Base-by-base conservation (phyloP, 2,113 vertebrate species). In the Motacilla alba region DNA sequence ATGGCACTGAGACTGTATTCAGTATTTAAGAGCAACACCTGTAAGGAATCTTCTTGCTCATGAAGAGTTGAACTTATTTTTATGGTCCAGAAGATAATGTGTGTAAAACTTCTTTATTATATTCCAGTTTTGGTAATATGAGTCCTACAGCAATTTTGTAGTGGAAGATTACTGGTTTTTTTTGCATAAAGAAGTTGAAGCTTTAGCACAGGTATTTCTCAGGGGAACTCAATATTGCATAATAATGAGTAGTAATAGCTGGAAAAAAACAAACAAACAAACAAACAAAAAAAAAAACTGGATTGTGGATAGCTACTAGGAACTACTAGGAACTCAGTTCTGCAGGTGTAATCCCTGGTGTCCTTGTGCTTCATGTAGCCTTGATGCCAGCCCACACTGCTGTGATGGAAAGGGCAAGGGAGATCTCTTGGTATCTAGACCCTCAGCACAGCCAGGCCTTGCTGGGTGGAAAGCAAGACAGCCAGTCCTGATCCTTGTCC, bases 391-490 rank as follows among this genome's bases (percentile, higher is more conserved):
- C 27, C 23, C 8, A 21, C 9, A 13, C 0, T 23, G 1, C 2
- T 62, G 3, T 22, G 39, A 37, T 62, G 17, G 23, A 23, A 49
- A 78, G 9, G 69, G 4, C 2, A 58, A 60, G 5, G 6, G 20
- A 35, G 56, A 55, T 46, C 16, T 55, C 6, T 21, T 63, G 13
- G 2, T 52, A 19, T 22, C 6, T 22, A 62, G 27, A 63, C 4
- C 18, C 28, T 27, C 14, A 31, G 11, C 8, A 22, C 11, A 53
- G 13, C 5, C 24, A 47, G 23, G 2, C 1, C 15, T 20, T 31
- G 0, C 5, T 1, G 7, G 2, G 8, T 49, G 7, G 35, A 63
- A 58, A 70, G 3, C 2, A 16, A 5, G 5, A 23, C 13, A 58
- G 2, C 8, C 11, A 18, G 6, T 58, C 43, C 0, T 6, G 22